Conservation (phyloP, 1,140 invertebrate genomes). For the Sipha flava region DNA sequence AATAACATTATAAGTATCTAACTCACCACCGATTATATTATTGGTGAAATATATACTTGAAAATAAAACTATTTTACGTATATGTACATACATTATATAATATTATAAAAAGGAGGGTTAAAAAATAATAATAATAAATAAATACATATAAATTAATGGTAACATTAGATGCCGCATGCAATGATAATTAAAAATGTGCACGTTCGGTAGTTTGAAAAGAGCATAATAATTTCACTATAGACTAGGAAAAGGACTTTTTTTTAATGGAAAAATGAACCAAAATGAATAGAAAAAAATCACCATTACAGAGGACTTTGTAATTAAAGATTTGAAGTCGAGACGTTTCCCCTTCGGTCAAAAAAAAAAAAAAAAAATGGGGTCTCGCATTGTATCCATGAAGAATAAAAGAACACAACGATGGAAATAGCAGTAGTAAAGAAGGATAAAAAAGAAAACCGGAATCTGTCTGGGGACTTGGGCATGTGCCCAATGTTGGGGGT, state of each 20-base stretch:
- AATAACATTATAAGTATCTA: background rate
- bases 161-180: background rate
- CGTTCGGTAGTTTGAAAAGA: background rate
- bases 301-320: constrained; percentile 8
- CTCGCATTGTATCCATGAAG: background rate
- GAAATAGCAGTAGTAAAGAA: no score
- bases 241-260: background rate
- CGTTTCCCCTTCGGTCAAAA: background rate
- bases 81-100: background rate
- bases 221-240: background rate
- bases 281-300: background rate
- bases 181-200: background rate
- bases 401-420: background rate
- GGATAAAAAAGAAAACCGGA: background rate
- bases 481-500: constrained; percentile 8
- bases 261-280: background rate
- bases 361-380: constrained; percentile 7
- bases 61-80: no score
- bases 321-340: constrained; percentile 22
- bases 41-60: no score
- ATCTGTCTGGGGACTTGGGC: background rate
- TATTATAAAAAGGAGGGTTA: background rate
- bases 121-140: no score
- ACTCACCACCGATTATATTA: no score
- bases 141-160: background rate